phyloP scores from a whole-genome alignment of 2,888 invertebrate genomes.

The Anoplius nigerrimus region DNA sequence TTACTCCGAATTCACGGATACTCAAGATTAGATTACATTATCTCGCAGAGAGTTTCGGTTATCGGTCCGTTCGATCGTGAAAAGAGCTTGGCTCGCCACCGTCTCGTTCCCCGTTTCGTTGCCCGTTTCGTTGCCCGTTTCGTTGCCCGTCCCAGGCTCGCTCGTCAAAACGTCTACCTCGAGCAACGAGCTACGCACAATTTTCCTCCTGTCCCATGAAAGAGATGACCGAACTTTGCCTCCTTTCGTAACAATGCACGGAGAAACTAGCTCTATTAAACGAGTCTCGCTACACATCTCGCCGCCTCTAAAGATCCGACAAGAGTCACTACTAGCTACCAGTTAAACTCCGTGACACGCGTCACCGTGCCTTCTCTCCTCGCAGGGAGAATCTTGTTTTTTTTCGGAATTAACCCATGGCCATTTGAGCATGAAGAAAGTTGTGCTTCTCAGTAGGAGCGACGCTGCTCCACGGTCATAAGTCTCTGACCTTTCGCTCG shows the following conservation, averaged over 20 bases:
- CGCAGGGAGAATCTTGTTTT: slow-evolving; percentile 9
- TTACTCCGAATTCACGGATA: slow-evolving; percentile 11
- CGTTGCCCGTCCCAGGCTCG: no score
- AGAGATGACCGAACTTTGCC: slow-evolving; percentile 6
- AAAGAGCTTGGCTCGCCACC: background rate
- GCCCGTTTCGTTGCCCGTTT: no score
- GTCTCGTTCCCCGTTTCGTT: no score
- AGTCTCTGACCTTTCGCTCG: slow-evolving; percentile 27
- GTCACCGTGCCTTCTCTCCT: slow-evolving; percentile 36
- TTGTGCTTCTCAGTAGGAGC: slow-evolving; percentile 6
- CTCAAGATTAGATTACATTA: slow-evolving; percentile 19
- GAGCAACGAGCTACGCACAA: background rate
- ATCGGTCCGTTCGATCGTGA: background rate
- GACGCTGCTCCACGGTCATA: slow-evolving; percentile 3
- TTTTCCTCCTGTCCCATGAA: background rate
- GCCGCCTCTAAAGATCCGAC: slow-evolving; percentile 34
- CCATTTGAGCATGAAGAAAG: slow-evolving; percentile 33
- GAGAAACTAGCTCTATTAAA: slow-evolving; percentile 58
- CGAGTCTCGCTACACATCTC: slow-evolving; percentile 51
- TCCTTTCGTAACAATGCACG: slow-evolving; percentile 41
- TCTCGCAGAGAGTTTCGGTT: slow-evolving; percentile 5
- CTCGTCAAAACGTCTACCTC: background rate
- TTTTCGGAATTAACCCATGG: slow-evolving; percentile 18
- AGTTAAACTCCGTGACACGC: slow-evolving; percentile 27
- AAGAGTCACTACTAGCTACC: slow-evolving; percentile 23